phyloP scores from a whole-genome alignment of 2,113 vertebrate species.

The Ailuropoda melanoleuca region DNA sequence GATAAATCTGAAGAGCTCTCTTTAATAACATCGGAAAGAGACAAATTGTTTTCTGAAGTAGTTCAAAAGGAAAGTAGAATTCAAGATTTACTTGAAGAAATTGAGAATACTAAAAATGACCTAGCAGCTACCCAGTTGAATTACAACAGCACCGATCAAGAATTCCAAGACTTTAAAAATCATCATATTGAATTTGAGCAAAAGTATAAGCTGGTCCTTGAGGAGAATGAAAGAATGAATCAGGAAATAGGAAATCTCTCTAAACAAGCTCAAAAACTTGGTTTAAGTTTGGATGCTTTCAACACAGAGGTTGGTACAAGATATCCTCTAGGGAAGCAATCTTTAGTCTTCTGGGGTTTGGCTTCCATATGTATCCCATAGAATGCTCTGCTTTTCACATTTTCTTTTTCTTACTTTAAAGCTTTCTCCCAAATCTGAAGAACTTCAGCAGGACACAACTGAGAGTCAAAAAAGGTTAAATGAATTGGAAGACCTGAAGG shows the following conservation, averaged over 20 bases:
- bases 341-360: neutral
- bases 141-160: slow-evolving; percentile 59
- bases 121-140: slow-evolving; percentile 72
- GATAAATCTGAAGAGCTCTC: slow-evolving; percentile 83
- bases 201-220: slow-evolving; percentile 60
- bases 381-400: neutral
- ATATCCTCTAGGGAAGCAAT: neutral
- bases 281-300: slow-evolving; percentile 64
- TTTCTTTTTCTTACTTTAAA: slow-evolving; percentile 47
- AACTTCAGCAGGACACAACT: slow-evolving; percentile 77
- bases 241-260: slow-evolving; percentile 69
- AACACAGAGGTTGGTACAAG: slow-evolving; percentile 80
- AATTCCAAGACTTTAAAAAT: slow-evolving; percentile 76
- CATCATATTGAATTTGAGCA: slow-evolving; percentile 72
- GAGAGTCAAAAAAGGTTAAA: slow-evolving; percentile 73
- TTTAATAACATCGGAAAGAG: slow-evolving; percentile 81
- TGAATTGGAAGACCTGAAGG: slow-evolving; percentile 75
- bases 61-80: slow-evolving; percentile 74
- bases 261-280: slow-evolving; percentile 74
- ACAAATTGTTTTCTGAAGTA: slow-evolving; percentile 80
- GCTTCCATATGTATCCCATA: neutral
- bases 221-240: slow-evolving; percentile 78
- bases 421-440: slow-evolving; percentile 77
- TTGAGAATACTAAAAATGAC: slow-evolving; percentile 68
- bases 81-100: slow-evolving; percentile 77